phyloP scores from a whole-genome alignment of 2,113 vertebrate genomes.

The Chaetodon trifascialis region DNA sequence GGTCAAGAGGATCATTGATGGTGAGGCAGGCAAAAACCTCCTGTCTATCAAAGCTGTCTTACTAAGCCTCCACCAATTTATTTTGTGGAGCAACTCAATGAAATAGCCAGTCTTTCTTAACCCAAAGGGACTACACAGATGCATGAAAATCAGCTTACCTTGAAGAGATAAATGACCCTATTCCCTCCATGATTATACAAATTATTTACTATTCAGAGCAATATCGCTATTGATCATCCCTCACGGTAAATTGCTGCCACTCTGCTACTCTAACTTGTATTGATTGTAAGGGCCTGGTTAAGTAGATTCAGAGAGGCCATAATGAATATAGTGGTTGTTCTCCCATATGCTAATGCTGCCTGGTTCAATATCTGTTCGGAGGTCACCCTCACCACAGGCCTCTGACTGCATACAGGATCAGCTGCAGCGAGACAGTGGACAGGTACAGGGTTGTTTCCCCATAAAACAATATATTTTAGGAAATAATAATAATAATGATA shows the following conservation, averaged over 20 bases:
- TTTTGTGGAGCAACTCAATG: constrained; percentile 2
- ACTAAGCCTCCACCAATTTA: not conserved
- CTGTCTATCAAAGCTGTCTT: not conserved
- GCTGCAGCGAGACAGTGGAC: constrained; percentile 5
- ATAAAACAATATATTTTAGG: not conserved
- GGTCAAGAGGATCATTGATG: constrained; percentile 97
- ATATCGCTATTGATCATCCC: constrained; percentile 71
- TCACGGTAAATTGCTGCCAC: constrained; percentile 69
- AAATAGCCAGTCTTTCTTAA: constrained; percentile 12
- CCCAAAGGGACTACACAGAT: not conserved
- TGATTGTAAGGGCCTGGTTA: constrained; percentile 68
- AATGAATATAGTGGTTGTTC: constrained; percentile 78
- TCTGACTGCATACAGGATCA: constrained; percentile 58
- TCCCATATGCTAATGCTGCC: constrained; percentile 71
- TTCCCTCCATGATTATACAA: constrained; percentile 65
- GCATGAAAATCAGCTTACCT: constrained; percentile 28
- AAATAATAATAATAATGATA: not conserved
- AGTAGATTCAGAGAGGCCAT: constrained; percentile 73
- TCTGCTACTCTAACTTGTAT: constrained; percentile 71
- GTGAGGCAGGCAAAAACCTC: constrained; percentile 81
- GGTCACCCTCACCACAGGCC: constrained; percentile 63
- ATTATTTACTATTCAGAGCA: constrained; percentile 77
- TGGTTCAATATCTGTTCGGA: constrained; percentile 64
- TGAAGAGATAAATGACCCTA: constrained; percentile 43
- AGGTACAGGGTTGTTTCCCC: not conserved